phyloP scores from a whole-genome alignment of 2,888 invertebrate genomes.

The Dermolepida albohirtum region DNA sequence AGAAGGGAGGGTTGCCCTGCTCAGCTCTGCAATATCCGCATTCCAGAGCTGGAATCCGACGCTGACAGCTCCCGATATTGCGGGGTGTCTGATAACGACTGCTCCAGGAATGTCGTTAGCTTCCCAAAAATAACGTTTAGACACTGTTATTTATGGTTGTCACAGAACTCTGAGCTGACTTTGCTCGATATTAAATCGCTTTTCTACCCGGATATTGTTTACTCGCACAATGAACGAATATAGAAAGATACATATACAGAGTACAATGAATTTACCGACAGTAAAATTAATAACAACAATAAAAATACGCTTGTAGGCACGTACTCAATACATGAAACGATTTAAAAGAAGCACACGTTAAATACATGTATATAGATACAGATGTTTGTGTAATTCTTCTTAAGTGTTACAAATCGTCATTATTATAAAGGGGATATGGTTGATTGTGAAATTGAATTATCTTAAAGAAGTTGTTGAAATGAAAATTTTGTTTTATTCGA shows the following conservation, averaged over 20 bases:
- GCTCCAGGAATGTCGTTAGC: slow-evolving; percentile 66
- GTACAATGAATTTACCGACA: slow-evolving; percentile 7
- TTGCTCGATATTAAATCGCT: slow-evolving; percentile 59
- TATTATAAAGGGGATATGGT: no score
- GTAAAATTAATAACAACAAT: slow-evolving; percentile 14
- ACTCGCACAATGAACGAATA: slow-evolving; percentile 36
- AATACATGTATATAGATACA: not conserved
- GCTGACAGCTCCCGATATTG: slow-evolving; percentile 60
- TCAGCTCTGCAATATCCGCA: slow-evolving; percentile 63
- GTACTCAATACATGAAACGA: not conserved
- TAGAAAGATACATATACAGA: slow-evolving; percentile 31
- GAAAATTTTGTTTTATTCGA: no score
- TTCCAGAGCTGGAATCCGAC: slow-evolving; percentile 62
- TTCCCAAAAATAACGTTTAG: slow-evolving; percentile 66
- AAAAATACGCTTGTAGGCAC: slow-evolving; percentile 4
- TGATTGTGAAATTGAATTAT: no score
- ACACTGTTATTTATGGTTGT: slow-evolving; percentile 65
- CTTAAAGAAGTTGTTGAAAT: no score
- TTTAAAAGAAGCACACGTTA: not conserved
- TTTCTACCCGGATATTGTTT: slow-evolving; percentile 40
- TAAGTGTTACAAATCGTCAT: no score
- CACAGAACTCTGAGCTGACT: slow-evolving; percentile 53
- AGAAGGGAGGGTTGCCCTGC: slow-evolving; percentile 50
- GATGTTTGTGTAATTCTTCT: not conserved
- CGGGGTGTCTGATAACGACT: slow-evolving; percentile 56